Conservation (phyloP, 2,797 vertebrate species). For the Enteromius mattozi region DNA sequence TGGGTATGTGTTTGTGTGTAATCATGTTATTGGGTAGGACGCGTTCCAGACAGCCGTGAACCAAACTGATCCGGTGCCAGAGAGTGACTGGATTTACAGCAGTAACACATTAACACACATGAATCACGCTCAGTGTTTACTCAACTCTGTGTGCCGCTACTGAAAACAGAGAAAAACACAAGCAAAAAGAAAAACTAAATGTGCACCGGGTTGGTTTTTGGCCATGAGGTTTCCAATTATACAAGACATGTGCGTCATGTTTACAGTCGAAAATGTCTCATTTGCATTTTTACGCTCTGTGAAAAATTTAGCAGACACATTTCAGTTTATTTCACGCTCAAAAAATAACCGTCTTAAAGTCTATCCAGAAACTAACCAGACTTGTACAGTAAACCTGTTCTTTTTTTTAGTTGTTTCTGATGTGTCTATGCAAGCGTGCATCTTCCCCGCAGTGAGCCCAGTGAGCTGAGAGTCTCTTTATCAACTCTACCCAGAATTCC, state of each 20-base stretch:
- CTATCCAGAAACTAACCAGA: not conserved
- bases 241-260: not conserved
- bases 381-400: slow-evolving; percentile 18
- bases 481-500: slow-evolving; percentile 25
- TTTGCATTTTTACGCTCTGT: slow-evolving; percentile 21
- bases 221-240: slow-evolving; percentile 5
- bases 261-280: slow-evolving; percentile 24
- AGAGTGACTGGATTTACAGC: slow-evolving; percentile 28
- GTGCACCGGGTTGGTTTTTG: not conserved
- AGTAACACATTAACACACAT: slow-evolving; percentile 24
- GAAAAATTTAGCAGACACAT: not conserved
- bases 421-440: not conserved
- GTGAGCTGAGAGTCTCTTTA: slow-evolving; percentile 4
- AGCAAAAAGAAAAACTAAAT: not conserved
- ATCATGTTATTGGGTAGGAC: slow-evolving; percentile 34
- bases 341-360: slow-evolving; percentile 28
- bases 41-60: slow-evolving; percentile 12
- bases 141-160: not conserved
- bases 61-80: slow-evolving; percentile 11
- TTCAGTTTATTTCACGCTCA: slow-evolving; percentile 37
- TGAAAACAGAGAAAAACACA: slow-evolving; percentile 22
- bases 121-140: slow-evolving; percentile 27
- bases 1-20: slow-evolving; percentile 30
- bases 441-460: not conserved
- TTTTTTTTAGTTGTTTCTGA: not conserved